phyloP scores from a whole-genome alignment of 2,113 vertebrate genomes.

The Cynopterus brachyotis region DNA sequence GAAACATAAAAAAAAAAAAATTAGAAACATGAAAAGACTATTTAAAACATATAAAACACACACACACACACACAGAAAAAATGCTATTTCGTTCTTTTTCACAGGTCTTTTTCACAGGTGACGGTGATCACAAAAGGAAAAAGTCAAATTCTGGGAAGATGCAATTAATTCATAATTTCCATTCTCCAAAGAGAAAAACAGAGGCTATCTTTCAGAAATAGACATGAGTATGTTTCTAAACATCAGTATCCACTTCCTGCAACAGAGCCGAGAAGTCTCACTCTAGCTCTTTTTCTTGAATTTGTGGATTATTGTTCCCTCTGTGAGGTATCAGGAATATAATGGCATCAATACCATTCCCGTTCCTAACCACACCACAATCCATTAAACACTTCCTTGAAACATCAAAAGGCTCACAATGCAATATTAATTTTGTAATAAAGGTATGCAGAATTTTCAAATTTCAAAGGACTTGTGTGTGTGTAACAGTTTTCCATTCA shows the following conservation, averaged over 20 bases:
- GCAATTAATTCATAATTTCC: constrained; percentile 31
- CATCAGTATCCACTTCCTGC: constrained; percentile 18
- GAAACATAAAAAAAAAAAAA: not conserved
- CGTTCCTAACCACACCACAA: not conserved
- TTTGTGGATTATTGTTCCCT: constrained; percentile 52
- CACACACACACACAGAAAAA: not conserved
- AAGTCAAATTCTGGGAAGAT: not conserved
- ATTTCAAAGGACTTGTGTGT: constrained; percentile 31
- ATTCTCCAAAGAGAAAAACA: not conserved
- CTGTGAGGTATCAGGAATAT: constrained; percentile 7
- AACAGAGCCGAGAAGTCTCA: constrained; percentile 20
- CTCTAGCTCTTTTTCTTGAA: constrained; percentile 41
- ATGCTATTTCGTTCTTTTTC: constrained; percentile 18
- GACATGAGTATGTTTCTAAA: constrained; percentile 16
- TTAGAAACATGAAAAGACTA: not conserved
- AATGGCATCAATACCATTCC: constrained; percentile 45
- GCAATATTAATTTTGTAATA: constrained; percentile 35
- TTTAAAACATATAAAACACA: not conserved
- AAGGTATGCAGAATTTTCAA: not conserved
- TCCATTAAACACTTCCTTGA: constrained; percentile 41
- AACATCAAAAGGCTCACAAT: constrained; percentile 39
- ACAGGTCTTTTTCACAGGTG: constrained; percentile 34
- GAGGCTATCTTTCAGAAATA: constrained; percentile 23
- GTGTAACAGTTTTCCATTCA: constrained; percentile 29
- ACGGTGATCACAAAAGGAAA: not conserved